Base-by-base conservation (phyloP, 2,113 vertebrate genomes). In the Machaerirhynchus nigripectus region DNA sequence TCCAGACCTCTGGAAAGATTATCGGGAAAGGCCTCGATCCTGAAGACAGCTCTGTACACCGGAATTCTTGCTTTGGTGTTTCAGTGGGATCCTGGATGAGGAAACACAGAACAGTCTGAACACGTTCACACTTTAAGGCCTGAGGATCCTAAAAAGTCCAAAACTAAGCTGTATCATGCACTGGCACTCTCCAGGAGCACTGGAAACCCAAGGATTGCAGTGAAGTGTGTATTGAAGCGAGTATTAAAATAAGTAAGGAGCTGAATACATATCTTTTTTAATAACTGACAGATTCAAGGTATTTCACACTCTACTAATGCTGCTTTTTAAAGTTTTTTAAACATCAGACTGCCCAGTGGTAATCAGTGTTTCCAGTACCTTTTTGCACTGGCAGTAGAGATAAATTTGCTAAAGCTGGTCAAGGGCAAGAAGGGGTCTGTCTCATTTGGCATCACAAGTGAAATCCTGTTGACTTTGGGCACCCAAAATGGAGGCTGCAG, bases 211-310 rank as follows among this genome's bases (percentile, higher is more conserved):
- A 49, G 39, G 28, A 37, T 55, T 56, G 73, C 53, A 57, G 5
- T 26, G 28, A 69, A 22, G 3, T 21, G 6, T 31, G 8, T 30
- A 14, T 13, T 40, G 14, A 83, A 44, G 3, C 0, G 0, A 33
- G 7, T 13, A 28, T 67, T 73, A 42, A 88, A 67, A 44, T 35
- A 18, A 50, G 5, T 18, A 81, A 70, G 1, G 1, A 81, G 33
- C 2, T 47, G 12, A 77, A 67, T 5, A 40, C 11, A 24, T 20
- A 26, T 2, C 4, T n/a, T 4, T 26, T 75, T 4, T 16, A 83
- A 76, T 39, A 86, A 24, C 7, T 15, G n/a, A 8, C 11, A 85
- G 7, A 69, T 55, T 35, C 14, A 27, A 49, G 13, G 8, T 46
- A n/a, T 53, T 80, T 81, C 11, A 33, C 39, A n/a, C 19, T 31